A percentile compares a stretch with the other conserved stretches of the same genome.
Conservation (phyloP, 2,797 vertebrate genomes). For the Gymnodraco acuticeps region DNA sequence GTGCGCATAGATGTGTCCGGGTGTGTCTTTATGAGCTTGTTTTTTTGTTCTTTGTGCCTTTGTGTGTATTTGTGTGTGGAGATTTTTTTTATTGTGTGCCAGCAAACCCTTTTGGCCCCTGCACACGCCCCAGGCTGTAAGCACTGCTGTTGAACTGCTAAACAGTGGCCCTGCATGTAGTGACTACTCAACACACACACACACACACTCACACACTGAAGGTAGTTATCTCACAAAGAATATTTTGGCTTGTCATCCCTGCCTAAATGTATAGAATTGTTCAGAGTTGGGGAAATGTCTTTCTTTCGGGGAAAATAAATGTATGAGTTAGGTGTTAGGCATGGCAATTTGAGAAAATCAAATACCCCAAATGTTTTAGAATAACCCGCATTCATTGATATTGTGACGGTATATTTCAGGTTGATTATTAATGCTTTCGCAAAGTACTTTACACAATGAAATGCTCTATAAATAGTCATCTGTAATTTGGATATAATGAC, state of each 20-base stretch:
- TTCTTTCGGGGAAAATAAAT: constrained; percentile 1
- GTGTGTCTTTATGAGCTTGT: constrained; percentile 71
- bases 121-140: constrained; percentile 77
- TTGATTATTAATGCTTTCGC: too few species aligned
- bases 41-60: constrained; percentile 52
- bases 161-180: constrained; percentile 79
- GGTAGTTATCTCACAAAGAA: constrained; percentile 40
- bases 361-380: too few species aligned
- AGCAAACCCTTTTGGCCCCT: constrained; percentile 80
- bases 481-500: too few species aligned
- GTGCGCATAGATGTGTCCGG: constrained; percentile 21
- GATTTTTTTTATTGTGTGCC: constrained; percentile 70
- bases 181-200: constrained; percentile 58
- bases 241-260: constrained; percentile 57
- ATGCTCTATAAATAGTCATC: too few species aligned
- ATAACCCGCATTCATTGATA: too few species aligned
- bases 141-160: constrained; percentile 81
- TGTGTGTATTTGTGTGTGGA: constrained; percentile 37
- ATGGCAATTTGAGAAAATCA: too few species aligned
- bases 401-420: too few species aligned
- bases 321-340: neutral
- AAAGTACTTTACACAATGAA: too few species aligned
- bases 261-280: constrained; percentile 25
- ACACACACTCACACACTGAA: constrained; percentile 23
- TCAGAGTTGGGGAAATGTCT: neutral